phyloP scores from a whole-genome alignment of 2,113 vertebrate genomes.

The Neogale vison region DNA sequence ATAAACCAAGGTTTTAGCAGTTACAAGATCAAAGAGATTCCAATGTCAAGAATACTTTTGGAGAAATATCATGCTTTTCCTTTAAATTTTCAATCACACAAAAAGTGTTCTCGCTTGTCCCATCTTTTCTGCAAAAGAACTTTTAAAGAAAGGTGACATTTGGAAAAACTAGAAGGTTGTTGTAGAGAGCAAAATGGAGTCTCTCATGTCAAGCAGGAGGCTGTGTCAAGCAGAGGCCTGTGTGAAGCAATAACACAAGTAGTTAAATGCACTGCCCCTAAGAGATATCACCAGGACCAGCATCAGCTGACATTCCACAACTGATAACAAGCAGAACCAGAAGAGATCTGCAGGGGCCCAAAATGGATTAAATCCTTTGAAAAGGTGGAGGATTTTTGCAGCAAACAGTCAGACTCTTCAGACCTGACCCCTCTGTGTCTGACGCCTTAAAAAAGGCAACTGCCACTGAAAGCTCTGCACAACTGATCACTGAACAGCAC shows the following conservation, averaged over 20 bases:
- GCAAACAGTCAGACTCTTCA: not conserved
- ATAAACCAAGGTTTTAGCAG: slow-evolving; percentile 42
- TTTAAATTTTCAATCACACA: not conserved
- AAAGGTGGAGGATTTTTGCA: not conserved
- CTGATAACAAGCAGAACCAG: not conserved
- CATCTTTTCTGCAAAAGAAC: not conserved
- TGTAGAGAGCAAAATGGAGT: not conserved
- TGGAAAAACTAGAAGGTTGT: slow-evolving; percentile 14
- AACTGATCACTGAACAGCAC: not conserved
- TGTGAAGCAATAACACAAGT: not conserved
- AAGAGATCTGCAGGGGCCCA: not conserved
- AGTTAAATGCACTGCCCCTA: not conserved
- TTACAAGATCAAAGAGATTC: not conserved
- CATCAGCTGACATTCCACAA: not conserved
- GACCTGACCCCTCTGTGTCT: not conserved
- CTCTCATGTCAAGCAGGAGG: not conserved
- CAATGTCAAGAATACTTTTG: slow-evolving; percentile 40
- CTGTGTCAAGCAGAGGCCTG: not conserved
- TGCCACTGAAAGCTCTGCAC: not conserved
- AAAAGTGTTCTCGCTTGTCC: no score
- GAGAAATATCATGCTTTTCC: not conserved
- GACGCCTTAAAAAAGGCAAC: not conserved
- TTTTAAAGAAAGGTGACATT: slow-evolving; percentile 29
- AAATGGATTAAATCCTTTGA: not conserved
- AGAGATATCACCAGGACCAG: not conserved